Base-by-base conservation (phyloP, 2,888 invertebrate species). In the Anorthoa munda region DNA sequence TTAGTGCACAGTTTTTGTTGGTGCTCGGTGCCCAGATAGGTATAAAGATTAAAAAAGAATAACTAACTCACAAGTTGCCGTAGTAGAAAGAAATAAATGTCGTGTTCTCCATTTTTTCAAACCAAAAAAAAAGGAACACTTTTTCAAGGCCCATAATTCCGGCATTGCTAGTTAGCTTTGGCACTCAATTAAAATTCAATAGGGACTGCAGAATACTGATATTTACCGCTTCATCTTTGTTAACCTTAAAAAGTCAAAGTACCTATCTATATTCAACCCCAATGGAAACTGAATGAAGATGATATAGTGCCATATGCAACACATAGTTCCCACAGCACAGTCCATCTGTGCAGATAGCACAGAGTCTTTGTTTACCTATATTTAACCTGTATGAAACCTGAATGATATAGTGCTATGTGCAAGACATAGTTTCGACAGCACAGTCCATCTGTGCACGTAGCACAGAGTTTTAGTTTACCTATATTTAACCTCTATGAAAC, bases 341-440 rank as follows among this genome's bases (percentile, higher is more conserved):
- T 51, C 31, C 69, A 56, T 63, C 18, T 67, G 70, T 46, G 60
- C 97, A 99, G 97, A 99, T 99, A 81, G 99, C 99, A 31, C 96
- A 99, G 61, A 97, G 99, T 4, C 21, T 53, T 13, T 4, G 12
- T 53, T 1, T n/a, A 39, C 39, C n/a, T 58, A 64, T 64, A 50
- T 21, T 17, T 55, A 63, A 69, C 53, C 4, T 1, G 12, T 23
- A 64, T 75, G 56, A 72, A 68, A 65, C 66, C 45, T 67, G 82
- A 82, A 78, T 73, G 71, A 82, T 75, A 74, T 72, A 74, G 72
- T 75, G 72, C 74, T 81, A 81, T 81, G 79, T 75, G 65, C 53
- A 63, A 59, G 63, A 67, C 82, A 81, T 72, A 73, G 65, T 76
- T 70, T 63, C 67, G 60, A 81, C 81, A 82, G 79, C 75, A 70